A percentile compares a stretch with the other conserved stretches of the same genome.
These are phyloP conservation scores for Amiota mariae DNA, from an alignment of 2,888 invertebrate species.

Conservation along the genomic window DNA sequence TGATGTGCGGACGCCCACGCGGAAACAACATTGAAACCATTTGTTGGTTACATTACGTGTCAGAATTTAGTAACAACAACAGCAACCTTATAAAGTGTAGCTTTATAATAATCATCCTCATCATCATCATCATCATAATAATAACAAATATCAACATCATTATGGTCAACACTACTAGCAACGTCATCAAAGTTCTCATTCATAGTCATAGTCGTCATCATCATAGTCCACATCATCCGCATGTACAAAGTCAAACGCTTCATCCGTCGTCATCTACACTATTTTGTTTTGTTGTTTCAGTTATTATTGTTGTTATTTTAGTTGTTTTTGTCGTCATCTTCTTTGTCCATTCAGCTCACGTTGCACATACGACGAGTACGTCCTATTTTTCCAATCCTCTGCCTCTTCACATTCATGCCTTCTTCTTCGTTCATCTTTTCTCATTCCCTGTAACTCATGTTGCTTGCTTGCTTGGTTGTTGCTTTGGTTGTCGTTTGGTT, in stretches of 20 bases:
- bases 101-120: constrained; percentile 44
- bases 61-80: constrained; percentile 32
- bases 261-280: not conserved
- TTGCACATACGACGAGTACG: constrained; percentile 48
- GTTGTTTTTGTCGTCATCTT: constrained; percentile 1
- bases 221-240: constrained; percentile 11
- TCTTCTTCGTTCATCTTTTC: not conserved
- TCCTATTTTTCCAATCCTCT: constrained; percentile 32
- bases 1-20: constrained; percentile 11
- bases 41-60: constrained; percentile 29
- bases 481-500: constrained; percentile 16
- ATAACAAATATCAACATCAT: constrained; percentile 41
- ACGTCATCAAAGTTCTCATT: not conserved
- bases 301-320: not conserved
- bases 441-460: not conserved
- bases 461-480: constrained; percentile 1
- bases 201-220: constrained; percentile 23
- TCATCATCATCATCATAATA: constrained; percentile 9
- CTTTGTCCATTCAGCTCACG: constrained; percentile 25
- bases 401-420: constrained; percentile 28
- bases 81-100: constrained; percentile 42
- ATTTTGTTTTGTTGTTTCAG: not conserved
- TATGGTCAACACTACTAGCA: constrained; percentile 33
- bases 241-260: not conserved
- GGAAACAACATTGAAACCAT: constrained; percentile 25